Base-by-base conservation (phyloP, 2,888 invertebrate genomes). In the Blastobasis adustella region DNA sequence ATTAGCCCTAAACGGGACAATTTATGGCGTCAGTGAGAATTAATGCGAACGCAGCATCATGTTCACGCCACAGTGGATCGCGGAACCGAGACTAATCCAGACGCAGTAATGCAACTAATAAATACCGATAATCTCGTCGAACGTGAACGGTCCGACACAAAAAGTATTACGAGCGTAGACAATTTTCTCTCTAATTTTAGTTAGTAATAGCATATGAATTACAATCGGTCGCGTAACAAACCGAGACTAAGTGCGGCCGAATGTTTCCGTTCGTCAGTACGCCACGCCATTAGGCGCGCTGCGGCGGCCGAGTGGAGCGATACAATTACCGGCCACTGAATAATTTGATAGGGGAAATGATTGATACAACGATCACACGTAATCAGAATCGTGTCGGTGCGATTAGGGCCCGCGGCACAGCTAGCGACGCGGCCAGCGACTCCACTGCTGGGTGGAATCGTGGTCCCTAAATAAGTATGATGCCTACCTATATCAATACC, bases 291-390 rank as follows among this genome's bases (percentile, higher is more conserved):
- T 23, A 23, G 65, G 70, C 41, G 7, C 45, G 49, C 49, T 44
- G 49, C 47, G 57, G 63, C 66, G 61, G 68, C 77, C 83, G 71
- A 69, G 66, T 71, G 73, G 76, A 76, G 76, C 79, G 79, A 83
- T 84, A 82, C 73, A 84, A 86, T 85, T 82, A 85, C 83, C 72
- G 73, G 71, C 85, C 82, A 82, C 85, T 81, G 84, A 85, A 87
- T 87, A 82, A 87, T 86, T 86, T 86, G 83, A 84, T 86, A 82
- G 79, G 76, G 79, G 82, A 85, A 83, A 87, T 87, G 87, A 87
- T 87, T 87, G 86, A 87, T 87, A 85, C 83, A 82, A 85, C 84
- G 80, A 86, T 84, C 86, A 79, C 76, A 75, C 76, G 77, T 86
- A 86, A 85, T 85, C 80, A 82, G 75, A 85, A 79, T 85, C 86